Percentiles rank a stretch among this genome's conserved stretches.
Conservation (phyloP, 2,797 vertebrate genomes). For the Dromococcyx pavoninus region DNA sequence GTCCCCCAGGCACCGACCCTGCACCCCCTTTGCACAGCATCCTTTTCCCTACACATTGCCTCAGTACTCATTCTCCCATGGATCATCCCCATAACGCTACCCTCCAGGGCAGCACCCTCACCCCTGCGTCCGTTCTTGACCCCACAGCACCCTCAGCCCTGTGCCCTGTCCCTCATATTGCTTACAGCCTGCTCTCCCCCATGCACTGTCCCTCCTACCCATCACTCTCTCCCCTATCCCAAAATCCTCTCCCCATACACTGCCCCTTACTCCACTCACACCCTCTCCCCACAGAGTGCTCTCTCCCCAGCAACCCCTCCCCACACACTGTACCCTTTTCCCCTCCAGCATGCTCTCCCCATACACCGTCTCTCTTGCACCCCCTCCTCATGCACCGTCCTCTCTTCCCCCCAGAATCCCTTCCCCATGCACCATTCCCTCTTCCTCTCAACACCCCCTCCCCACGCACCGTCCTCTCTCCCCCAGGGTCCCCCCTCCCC, state of each 20-base stretch:
- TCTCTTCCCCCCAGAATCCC: no score
- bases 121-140: no score
- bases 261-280: no score
- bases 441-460: background rate
- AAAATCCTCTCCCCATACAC: no score
- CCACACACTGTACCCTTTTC: background rate
- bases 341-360: background rate
- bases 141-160: background rate
- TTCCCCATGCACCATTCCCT: background rate
- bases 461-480: background rate
- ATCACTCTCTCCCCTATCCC: background rate
- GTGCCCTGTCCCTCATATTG: background rate
- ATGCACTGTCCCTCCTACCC: background rate
- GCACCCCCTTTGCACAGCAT: background rate
- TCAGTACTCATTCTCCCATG: background rate
- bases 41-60: fast-evolving
- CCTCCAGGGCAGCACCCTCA: background rate
- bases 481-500: background rate
- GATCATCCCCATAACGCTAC: background rate
- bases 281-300: background rate
- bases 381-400: background rate
- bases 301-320: background rate
- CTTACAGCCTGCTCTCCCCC: background rate
- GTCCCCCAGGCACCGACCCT: background rate
- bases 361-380: no score